Percentiles rank a stretch among this genome's conserved stretches.
Conservation (phyloP, 1,140 invertebrate genomes). For the Drosophila elegans region DNA sequence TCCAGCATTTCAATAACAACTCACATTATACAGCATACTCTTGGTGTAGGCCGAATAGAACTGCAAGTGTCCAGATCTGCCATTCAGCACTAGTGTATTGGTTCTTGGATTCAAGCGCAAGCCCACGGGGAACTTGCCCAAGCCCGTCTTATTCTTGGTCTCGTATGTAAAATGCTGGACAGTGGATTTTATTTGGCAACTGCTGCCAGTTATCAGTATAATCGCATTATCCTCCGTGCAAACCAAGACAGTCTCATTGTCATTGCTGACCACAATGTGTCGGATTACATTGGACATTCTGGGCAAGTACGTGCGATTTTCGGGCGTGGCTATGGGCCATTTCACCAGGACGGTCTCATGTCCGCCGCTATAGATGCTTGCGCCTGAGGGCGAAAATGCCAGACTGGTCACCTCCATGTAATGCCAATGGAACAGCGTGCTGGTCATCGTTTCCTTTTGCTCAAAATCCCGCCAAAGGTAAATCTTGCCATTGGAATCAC, state of each 20-base stretch:
- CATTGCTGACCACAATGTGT: slow-evolving; percentile 88
- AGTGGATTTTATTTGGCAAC: slow-evolving; percentile 86
- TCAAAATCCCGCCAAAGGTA: slow-evolving; percentile 88
- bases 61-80: slow-evolving; percentile 91
- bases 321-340: slow-evolving; percentile 87
- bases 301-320: slow-evolving; percentile 89
- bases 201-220: slow-evolving; percentile 87
- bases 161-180: slow-evolving; percentile 90
- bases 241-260: slow-evolving; percentile 88
- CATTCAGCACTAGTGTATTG: slow-evolving; percentile 90
- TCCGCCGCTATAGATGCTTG: slow-evolving; percentile 90
- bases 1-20: slow-evolving; percentile 44
- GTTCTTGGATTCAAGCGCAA: slow-evolving; percentile 89
- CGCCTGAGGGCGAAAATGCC: slow-evolving; percentile 89
- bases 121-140: slow-evolving; percentile 87
- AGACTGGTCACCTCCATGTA: slow-evolving; percentile 89
- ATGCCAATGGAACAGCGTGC: slow-evolving; percentile 91
- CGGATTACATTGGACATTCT: slow-evolving; percentile 89
- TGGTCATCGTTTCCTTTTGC: slow-evolving; percentile 5
- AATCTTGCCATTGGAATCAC: slow-evolving; percentile 89
- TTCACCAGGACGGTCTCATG: slow-evolving; percentile 92
- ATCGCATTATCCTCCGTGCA: slow-evolving; percentile 92
- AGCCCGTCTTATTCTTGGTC: slow-evolving; percentile 83
- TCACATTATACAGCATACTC: slow-evolving; percentile 91
- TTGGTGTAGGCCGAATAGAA: slow-evolving; percentile 90